Evolutionary conservation across 2,797 vertebrate genomes (phyloP), one percentile per base, ranked within the genome.

Genomic region (Pantherophis vulpinus): DNA sequence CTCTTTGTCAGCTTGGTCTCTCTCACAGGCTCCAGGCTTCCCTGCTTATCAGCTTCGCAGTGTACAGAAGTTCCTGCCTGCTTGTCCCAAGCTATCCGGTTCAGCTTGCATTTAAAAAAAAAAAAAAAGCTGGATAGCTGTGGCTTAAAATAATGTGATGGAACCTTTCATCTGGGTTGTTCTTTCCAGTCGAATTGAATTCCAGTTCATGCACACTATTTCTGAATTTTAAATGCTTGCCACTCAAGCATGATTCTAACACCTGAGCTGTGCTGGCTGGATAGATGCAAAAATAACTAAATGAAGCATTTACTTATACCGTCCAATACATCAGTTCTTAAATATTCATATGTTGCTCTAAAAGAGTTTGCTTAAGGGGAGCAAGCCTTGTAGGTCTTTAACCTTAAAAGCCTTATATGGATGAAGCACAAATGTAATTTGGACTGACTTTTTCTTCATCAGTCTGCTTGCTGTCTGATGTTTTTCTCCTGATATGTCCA

Each of bases 1-100:
- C 32, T 91, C 47, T 51, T 1, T 10, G 55, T 92, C 20, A 63
- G 16, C 63, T 83, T 60, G 37, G 91, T 54, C 83, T 87, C 91
- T 16, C 61, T 63, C 11, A 18, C 87, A n/a, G 90, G 70, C 87
- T 89, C 87, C 90, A 79, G 47, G 25, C 90, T 92, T 90, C 83
- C 27, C 83, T 55, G 56, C 92, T 91, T 70, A 92, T 90, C 92
- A 90, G 58, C 88, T 90, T 63, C 27, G 29, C 86, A 47, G 42
- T 11, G 47, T 37, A 66, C 90, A 92, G 90, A 90, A 87, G 92
- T 90, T 88, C 86, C 92, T 88, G 93, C 88, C 55, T 42, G 94
- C 60, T 88, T 61, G 90, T 93, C 79, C 83, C 87, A 90, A 93
- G 87, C 87, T 91, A 79, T 87, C 92, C 90, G 55, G 92, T 89